Conservation (phyloP, 53 echinoderm and acorn worm genomes). For the Paracentrotus lividus region DNA sequence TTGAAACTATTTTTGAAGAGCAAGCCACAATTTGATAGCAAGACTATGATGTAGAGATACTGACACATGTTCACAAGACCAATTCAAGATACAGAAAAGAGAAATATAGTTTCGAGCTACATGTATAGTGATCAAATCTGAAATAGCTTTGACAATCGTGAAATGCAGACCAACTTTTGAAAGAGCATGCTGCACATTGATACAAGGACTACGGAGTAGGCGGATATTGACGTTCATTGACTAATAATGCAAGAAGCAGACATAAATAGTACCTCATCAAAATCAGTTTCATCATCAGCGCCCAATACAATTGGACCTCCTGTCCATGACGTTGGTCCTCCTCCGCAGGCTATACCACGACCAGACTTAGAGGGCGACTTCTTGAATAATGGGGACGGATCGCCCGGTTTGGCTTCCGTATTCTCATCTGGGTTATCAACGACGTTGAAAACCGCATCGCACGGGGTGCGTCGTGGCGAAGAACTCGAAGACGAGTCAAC, state of each 20-base stretch:
- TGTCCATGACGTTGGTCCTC: constrained; percentile 71
- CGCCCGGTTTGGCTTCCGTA: constrained; percentile 69
- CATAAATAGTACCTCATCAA: constrained; percentile 76
- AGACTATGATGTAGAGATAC: background rate
- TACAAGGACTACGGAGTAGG: background rate
- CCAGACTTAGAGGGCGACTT: constrained; percentile 70
- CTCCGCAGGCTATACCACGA: constrained; percentile 73
- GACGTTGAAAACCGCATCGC: constrained; percentile 76
- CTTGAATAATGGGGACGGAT: constrained; percentile 78
- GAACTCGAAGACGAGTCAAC: constrained; percentile 70
- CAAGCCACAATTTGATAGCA: background rate
- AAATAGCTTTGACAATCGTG: background rate
- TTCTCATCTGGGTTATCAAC: constrained; percentile 71
- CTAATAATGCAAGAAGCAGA: background rate
- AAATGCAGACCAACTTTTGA: background rate
- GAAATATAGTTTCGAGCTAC: background rate
- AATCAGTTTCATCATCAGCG: constrained; percentile 68
- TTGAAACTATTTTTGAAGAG: background rate
- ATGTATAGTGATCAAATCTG: no score
- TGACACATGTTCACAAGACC: background rate
- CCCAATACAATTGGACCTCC: constrained; percentile 74
- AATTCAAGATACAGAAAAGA: background rate
- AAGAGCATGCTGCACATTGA: constrained; percentile 6
- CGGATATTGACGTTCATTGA: constrained; percentile 13
- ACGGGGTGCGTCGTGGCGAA: constrained; percentile 77